Evolutionary conservation across 2,797 vertebrate species (phyloP), one percentile per base, ranked within the genome.

Genomic region (Mareca strepera): DNA sequence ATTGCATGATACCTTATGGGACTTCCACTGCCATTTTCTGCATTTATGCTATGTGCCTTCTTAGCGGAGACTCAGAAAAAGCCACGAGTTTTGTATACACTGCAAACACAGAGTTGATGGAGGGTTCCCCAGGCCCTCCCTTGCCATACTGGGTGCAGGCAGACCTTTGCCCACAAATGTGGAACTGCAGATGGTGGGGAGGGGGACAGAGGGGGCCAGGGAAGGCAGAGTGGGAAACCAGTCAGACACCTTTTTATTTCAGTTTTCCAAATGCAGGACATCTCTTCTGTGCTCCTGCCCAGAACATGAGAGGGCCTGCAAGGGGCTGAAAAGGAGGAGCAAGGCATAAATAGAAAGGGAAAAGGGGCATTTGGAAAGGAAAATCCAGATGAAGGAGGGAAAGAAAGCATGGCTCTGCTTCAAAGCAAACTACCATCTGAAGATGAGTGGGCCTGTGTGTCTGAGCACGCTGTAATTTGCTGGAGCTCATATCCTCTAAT

Each of bases 401-500:
- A 93, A 86, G 41, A 86, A 93, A 86, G 82, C 10, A 18, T 94
- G 94, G 69, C 96, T 58, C 10, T 2, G 5, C 77, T 94, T 88
- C 82, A 96, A 86, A 82, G 72, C 33, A 83, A 90, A 88, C 37
- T 56, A 92, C 73, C 46, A 31, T 33, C 62, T 87, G 82, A 94
- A 79, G 84, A 33, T 35, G 68, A 88, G 55, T n/a, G 0, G 21
- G 72, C 31, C 53, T 80, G 22, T 77, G 58, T 75, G 41, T 50
- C 79, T 56, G 60, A 88, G 64, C 41, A 23, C 20, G 37, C 73
- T 96, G 72, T 94, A 96, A 97, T 97, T 97, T 96, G 44, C 82
- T 91, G 39, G 35, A 72, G 55, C 11, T 93, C 12, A 1, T 76
- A 62, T 55, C 58, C 44, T 93, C 62, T 94, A 95, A 94, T 92